Percentiles rank a stretch among this genome's conserved stretches.
These are phyloP conservation scores for Isichthys henryi DNA, from an alignment of 2,113 vertebrate genomes.

Conservation along the genomic window DNA sequence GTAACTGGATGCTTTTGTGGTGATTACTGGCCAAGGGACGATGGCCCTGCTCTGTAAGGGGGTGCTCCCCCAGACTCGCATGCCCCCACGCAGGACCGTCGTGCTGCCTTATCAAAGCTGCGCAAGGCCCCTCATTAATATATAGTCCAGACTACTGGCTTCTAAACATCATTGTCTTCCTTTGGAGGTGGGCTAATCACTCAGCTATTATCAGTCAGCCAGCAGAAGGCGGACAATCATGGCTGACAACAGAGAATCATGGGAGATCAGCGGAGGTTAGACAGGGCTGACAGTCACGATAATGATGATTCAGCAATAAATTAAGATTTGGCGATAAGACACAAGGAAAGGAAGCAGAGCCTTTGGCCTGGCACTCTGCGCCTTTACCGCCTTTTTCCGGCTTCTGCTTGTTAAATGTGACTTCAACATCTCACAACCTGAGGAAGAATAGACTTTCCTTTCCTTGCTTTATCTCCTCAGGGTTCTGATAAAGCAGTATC, in stretches of 20 bases:
- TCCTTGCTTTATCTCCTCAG: constrained; percentile 25
- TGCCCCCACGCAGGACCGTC: constrained; percentile 62
- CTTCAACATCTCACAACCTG: constrained; percentile 82
- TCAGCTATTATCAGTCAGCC: constrained; percentile 85
- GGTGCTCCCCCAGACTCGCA: constrained; percentile 59
- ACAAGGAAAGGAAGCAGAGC: constrained; percentile 75
- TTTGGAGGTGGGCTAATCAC: constrained; percentile 81
- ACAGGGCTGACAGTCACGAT: constrained; percentile 87
- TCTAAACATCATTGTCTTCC: constrained; percentile 86
- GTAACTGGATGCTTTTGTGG: neutral
- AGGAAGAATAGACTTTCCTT: constrained; percentile 66
- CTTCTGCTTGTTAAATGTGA: constrained; percentile 79
- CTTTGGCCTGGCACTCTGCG: constrained; percentile 61
- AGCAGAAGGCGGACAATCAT: constrained; percentile 87
- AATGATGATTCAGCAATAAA: constrained; percentile 90
- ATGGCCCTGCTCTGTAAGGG: constrained; percentile 44
- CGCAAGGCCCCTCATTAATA: constrained; percentile 86
- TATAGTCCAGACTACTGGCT: constrained; percentile 67
- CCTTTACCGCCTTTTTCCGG: constrained; percentile 73
- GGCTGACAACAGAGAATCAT: constrained; percentile 76
- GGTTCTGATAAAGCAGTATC: constrained; percentile 66
- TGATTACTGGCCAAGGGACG: neutral
- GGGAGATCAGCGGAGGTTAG: constrained; percentile 83
- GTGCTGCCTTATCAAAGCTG: constrained; percentile 80
- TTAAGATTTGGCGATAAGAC: constrained; percentile 90